phyloP scores from a whole-genome alignment of 64 coral and sea anemone genomes.

The Pachyseris speciosa region DNA sequence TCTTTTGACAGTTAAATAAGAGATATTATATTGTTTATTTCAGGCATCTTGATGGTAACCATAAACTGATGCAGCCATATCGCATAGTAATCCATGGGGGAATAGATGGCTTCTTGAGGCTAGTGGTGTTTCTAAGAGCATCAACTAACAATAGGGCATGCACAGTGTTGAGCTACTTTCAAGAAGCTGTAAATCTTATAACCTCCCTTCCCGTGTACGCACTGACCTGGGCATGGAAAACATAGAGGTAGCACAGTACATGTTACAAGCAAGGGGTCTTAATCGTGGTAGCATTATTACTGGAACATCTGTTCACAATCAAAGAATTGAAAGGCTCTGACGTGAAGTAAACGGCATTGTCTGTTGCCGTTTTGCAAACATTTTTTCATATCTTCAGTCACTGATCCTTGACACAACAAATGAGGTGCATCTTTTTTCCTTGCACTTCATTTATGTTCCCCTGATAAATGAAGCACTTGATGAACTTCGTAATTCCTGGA shows the following conservation, averaged over 20 bases:
- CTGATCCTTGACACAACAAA: too few species aligned
- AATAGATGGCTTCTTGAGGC: conserved; percentile 45
- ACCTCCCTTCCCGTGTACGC: conserved; percentile 47
- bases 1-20: too few species aligned
- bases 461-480: not conserved
- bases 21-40: too few species aligned
- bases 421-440: conserved; percentile 3
- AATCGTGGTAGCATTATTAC: conserved; percentile 51
- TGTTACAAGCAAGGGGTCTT: conserved; percentile 42
- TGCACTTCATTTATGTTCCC: conserved; percentile 25
- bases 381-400: too few species aligned
- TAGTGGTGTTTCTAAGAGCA: too few species aligned
- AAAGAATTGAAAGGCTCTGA: conserved; percentile 40
- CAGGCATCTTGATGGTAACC: too few species aligned
- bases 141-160: conserved; percentile 49
- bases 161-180: conserved; percentile 36
- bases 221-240: conserved; percentile 64
- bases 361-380: too few species aligned
- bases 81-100: too few species aligned
- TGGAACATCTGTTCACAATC: conserved; percentile 42
- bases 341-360: conserved; percentile 30
- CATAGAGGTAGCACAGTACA: conserved; percentile 29
- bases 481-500: not conserved
- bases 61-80: too few species aligned
- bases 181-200: conserved; percentile 12